phyloP scores from a whole-genome alignment of 2,113 vertebrate genomes.

The Zosterops lateralis region DNA sequence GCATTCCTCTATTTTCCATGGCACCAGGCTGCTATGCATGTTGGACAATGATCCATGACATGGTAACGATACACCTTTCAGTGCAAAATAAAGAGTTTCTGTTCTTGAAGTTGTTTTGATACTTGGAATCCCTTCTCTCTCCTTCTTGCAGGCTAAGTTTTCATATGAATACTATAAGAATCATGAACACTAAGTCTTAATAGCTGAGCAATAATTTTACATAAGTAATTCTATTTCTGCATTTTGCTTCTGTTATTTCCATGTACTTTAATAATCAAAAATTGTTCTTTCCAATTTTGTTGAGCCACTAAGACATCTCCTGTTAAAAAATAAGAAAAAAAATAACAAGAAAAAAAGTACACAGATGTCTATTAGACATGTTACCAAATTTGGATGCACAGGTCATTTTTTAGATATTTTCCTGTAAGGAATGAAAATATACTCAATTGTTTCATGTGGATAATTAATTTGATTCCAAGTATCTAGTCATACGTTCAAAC shows the following conservation, averaged over 20 bases:
- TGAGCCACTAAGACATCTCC: background rate
- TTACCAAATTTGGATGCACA: background rate
- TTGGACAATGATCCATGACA: background rate
- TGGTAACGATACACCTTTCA: fast-evolving
- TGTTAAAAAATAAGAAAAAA: background rate
- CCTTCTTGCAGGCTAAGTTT: background rate
- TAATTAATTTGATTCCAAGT: background rate
- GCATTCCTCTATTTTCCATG: background rate
- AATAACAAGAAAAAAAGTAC: background rate
- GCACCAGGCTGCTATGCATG: background rate
- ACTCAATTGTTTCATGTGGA: background rate
- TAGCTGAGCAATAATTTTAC: background rate
- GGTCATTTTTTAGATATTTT: background rate
- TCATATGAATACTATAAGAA: background rate
- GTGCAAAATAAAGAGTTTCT: background rate
- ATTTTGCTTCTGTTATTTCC: background rate
- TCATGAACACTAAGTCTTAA: background rate
- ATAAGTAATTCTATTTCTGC: background rate
- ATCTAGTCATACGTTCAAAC: background rate
- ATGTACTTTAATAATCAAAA: background rate
- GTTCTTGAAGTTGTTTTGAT: background rate
- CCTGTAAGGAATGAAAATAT: background rate
- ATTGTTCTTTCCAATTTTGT: background rate
- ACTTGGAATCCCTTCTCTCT: background rate
- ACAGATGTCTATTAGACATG: background rate